phyloP scores from a whole-genome alignment of 1,140 invertebrate genomes.

The Drosophila ficusphila region DNA sequence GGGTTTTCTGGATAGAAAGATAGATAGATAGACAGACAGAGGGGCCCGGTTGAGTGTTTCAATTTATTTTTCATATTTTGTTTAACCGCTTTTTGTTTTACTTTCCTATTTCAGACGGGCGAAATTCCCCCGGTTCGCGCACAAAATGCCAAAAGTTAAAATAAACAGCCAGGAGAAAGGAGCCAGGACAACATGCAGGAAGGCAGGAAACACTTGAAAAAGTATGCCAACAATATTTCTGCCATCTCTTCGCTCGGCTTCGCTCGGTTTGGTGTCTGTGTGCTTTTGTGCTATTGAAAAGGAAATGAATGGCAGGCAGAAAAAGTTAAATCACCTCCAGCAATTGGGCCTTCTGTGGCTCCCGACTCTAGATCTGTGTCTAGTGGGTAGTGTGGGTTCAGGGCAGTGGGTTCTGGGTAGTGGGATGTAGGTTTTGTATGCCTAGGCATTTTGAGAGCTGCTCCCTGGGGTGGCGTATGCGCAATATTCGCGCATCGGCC shows the following conservation, averaged over 20 bases:
- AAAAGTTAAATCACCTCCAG: conserved; percentile 80
- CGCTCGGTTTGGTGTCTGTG: conserved; percentile 33
- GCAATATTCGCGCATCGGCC: conserved; percentile 59
- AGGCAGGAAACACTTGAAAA: conserved; percentile 77
- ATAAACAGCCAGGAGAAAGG: conserved; percentile 49
- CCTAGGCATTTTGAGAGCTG: conserved; percentile 22
- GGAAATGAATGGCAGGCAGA: conserved; percentile 77
- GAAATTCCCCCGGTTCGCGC: conserved; percentile 57
- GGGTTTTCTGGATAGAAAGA: conserved; percentile 19
- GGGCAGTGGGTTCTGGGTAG: not conserved
- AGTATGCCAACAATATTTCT: conserved; percentile 79
- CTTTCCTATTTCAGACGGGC: conserved; percentile 57
- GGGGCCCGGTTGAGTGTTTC: conserved; percentile 61
- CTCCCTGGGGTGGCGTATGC: conserved; percentile 54
- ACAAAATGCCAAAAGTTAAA: conserved; percentile 77
- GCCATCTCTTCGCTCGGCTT: conserved; percentile 42
- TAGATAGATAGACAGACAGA: conserved; percentile 12
- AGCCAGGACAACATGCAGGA: conserved; percentile 53
- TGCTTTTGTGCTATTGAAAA: conserved; percentile 76
- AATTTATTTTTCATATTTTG: conserved; percentile 80
- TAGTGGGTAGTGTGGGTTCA: not conserved
- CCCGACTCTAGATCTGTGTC: conserved; percentile 14
- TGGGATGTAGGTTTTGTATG: not conserved
- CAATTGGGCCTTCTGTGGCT: conserved; percentile 40
- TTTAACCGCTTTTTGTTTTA: conserved; percentile 74